Percentiles rank a stretch among this genome's conserved stretches.
These are phyloP conservation scores for Euwallacea fornicatus DNA, from an alignment of 1,140 invertebrate species.

Conservation along the genomic window DNA sequence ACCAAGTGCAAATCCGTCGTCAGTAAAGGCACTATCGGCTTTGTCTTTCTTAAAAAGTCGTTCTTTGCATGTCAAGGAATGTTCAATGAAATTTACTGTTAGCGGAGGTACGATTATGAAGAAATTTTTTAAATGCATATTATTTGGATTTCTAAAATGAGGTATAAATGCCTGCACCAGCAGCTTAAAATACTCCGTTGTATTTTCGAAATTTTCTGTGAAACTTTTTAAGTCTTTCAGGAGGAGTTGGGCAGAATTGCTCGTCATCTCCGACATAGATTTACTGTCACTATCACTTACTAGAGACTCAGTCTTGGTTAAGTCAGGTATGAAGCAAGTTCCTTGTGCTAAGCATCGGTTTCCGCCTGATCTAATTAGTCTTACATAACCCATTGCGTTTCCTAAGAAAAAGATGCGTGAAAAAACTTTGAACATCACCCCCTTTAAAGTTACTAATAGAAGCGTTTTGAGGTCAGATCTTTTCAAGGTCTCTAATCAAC, in stretches of 20 bases:
- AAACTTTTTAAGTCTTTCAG: conserved; percentile 78
- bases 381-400: conserved; percentile 95
- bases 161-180: conserved; percentile 91
- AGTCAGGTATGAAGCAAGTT: conserved; percentile 85
- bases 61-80: conserved; percentile 90
- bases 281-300: conserved; percentile 61
- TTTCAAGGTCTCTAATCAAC: too few relatives aligned
- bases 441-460: not conserved
- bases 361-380: conserved; percentile 91
- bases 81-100: conserved; percentile 93
- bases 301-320: conserved; percentile 65
- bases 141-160: conserved; percentile 83
- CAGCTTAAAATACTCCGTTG: conserved; percentile 94
- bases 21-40: conserved; percentile 86
- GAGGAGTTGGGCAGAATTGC: conserved; percentile 70
- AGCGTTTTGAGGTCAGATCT: not conserved
- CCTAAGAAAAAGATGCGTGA: conserved; percentile 56
- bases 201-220: conserved; percentile 85
- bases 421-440: conserved; percentile 3
- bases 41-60: conserved; percentile 88
- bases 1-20: conserved; percentile 99
- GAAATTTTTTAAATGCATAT: conserved; percentile 91
- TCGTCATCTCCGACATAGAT: conserved; percentile 65
- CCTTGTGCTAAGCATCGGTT: conserved; percentile 90
- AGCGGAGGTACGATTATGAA: conserved; percentile 92